Evolutionary conservation across 2,797 vertebrate genomes (phyloP), one percentile per base, ranked within the genome.

Genomic region (Cercopithecus diana): DNA sequence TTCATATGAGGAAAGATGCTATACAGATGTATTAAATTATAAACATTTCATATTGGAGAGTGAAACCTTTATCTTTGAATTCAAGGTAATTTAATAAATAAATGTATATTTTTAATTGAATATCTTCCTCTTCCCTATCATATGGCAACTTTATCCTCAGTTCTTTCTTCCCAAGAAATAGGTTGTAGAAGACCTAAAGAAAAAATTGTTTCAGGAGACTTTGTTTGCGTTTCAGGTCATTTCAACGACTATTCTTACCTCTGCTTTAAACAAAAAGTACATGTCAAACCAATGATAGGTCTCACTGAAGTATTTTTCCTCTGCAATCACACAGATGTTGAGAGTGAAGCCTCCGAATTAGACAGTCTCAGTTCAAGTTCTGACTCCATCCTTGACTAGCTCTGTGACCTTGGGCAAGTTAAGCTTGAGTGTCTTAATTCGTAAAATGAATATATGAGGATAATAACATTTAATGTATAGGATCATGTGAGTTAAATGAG

Each of bases 61-160:
- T 48, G 39, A 95, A 92, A 73, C 20, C 67, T 93, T 93, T 95
- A 55, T 97, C 58, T 92, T 93, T 88, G 90, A 96, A 93, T 92
- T 90, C 95, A 98, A 96, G 57, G 83, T 94, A 87, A 96, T 96
- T 93, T 95, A 90, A 70, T 67, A 39, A 80, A 26, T 57, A 80
- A 50, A 36, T 15, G 7, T 70, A 52, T 79, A 81, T 84, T 92
- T 94, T 89, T 96, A 94, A 92, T 72, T 90, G 82, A 94, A 89
- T 10, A 52, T 84, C 88, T 92, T 95, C 67, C 55, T 89, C 57
- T 94, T 41, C 26, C 20, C 30, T 58, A 52, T 87, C 45, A 45
- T 67, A 79, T 94, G 55, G 10, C 48, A 88, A 85, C 24, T 93
- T 88, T 94, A 41, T 70, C n/a, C 48, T 95, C 45, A 48, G 5